phyloP scores from a whole-genome alignment of 2,113 vertebrate genomes.

The Silurus glanis region DNA sequence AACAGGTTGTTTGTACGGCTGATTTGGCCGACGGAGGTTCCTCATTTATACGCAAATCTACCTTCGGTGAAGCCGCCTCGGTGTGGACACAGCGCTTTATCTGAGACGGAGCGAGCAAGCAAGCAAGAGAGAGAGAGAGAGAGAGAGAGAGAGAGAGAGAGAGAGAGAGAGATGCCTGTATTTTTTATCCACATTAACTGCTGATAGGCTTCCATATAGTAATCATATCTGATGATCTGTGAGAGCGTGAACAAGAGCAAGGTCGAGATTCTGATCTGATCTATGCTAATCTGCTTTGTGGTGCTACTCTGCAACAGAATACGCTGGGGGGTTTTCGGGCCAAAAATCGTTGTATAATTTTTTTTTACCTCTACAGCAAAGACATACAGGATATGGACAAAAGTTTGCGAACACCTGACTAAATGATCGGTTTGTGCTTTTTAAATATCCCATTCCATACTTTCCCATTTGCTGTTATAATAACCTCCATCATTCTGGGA shows the following conservation, averaged over 20 bases:
- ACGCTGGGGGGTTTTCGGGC: not conserved
- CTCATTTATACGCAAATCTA: slow-evolving; percentile 49
- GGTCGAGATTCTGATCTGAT: not conserved
- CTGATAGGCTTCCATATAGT: not conserved
- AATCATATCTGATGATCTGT: slow-evolving; percentile 1
- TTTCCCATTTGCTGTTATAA: no score
- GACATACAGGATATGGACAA: not conserved
- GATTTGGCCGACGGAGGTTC: slow-evolving; percentile 47
- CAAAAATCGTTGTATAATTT: not conserved
- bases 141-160: slow-evolving; percentile 20
- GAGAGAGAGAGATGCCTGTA: not conserved
- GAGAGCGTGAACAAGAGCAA: not conserved
- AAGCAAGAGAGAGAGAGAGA: slow-evolving; percentile 24
- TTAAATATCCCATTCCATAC: no score
- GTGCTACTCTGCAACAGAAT: not conserved
- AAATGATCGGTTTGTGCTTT: no score
- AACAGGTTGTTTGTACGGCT: slow-evolving; percentile 55
- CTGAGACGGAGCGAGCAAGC: slow-evolving; percentile 29
- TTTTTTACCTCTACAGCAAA: not conserved
- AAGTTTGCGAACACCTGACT: no score
- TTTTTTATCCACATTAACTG: not conserved
- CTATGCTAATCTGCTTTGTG: not conserved
- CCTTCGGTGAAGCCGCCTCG: slow-evolving; percentile 50
- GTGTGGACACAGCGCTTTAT: slow-evolving; percentile 42
- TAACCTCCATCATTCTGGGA: no score